phyloP scores from a whole-genome alignment of 1,140 invertebrate species.

The Lithobius niger region DNA sequence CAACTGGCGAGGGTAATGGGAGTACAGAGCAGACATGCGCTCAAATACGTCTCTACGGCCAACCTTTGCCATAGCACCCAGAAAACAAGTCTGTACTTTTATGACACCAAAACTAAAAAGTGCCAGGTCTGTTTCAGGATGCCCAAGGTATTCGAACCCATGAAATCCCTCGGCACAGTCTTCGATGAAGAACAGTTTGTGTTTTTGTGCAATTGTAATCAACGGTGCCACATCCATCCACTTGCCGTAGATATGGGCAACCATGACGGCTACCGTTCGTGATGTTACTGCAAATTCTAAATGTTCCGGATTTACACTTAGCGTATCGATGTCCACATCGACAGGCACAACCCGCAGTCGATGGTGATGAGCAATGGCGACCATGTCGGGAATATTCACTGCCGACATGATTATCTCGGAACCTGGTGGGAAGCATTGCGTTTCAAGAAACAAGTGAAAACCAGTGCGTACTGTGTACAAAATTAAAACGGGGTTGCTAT shows the following conservation, averaged over 20 bases:
- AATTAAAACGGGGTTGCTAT: constrained; percentile 17
- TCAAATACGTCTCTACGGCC: constrained; percentile 22
- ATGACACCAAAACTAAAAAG: constrained; percentile 34
- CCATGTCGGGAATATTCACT: constrained; percentile 33
- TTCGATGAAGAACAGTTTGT: constrained; percentile 27
- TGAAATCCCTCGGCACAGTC: constrained; percentile 33
- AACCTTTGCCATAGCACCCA: constrained; percentile 31
- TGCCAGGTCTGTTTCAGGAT: constrained; percentile 27
- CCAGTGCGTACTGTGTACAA: constrained; percentile 29
- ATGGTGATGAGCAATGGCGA: constrained; percentile 27
- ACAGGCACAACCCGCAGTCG: constrained; percentile 26
- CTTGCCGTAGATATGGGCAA: constrained; percentile 32
- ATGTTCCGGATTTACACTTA: constrained; percentile 26
- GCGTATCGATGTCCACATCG: constrained; percentile 29
- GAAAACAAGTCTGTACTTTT: constrained; percentile 31
- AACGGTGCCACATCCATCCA: constrained; percentile 25
- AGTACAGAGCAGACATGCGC: constrained; percentile 23
- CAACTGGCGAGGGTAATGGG: constrained; percentile 23
- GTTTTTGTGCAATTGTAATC: constrained; percentile 24
- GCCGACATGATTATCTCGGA: constrained; percentile 34
- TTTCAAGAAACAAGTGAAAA: constrained; percentile 29
- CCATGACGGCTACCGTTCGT: constrained; percentile 29
- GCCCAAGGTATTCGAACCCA: constrained; percentile 28
- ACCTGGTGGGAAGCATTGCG: constrained; percentile 26
- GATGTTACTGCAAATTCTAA: constrained; percentile 25